Evolutionary conservation across 2,113 vertebrate species (phyloP).

Genomic region (Myotis lucifugus): DNA sequence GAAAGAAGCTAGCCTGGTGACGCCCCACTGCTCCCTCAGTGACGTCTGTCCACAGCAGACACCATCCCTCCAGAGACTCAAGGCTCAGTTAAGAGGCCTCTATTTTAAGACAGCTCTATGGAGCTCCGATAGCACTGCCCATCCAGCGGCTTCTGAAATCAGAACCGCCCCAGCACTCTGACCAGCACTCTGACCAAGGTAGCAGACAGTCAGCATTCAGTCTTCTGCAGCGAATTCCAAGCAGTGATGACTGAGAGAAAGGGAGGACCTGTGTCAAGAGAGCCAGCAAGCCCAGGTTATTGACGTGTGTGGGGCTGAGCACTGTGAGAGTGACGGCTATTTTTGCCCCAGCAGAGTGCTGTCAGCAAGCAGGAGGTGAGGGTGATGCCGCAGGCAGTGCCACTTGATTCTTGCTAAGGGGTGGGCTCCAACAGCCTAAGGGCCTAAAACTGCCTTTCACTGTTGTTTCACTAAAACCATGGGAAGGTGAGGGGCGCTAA

Average conservation of each 20-base stretch:
- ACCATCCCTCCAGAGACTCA: background rate
- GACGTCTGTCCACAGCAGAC: conserved; percentile 8
- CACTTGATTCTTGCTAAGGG: background rate
- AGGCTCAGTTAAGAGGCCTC: conserved; percentile 31
- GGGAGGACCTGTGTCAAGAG: background rate
- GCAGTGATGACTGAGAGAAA: background rate
- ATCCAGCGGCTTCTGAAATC: conserved; percentile 15
- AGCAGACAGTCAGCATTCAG: background rate
- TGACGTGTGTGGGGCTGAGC: background rate
- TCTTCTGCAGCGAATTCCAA: background rate
- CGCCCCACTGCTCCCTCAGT: background rate
- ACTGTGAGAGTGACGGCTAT: background rate
- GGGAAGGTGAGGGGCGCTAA: background rate
- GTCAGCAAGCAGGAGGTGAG: conserved; percentile 45
- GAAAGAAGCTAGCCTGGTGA: conserved; percentile 38
- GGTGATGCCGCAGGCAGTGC: background rate
- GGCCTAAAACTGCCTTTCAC: background rate
- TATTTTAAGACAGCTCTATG: background rate
- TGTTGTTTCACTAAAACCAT: background rate
- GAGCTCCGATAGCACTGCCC: background rate
- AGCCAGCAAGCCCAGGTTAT: background rate
- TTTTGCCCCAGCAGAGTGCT: conserved; percentile 32
- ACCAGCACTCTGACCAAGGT: background rate
- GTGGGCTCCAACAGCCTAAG: too few relatives aligned
- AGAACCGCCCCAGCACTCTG: background rate